Evolutionary conservation across 2,797 vertebrate species (phyloP).

Genomic region (Dryobates pubescens): DNA sequence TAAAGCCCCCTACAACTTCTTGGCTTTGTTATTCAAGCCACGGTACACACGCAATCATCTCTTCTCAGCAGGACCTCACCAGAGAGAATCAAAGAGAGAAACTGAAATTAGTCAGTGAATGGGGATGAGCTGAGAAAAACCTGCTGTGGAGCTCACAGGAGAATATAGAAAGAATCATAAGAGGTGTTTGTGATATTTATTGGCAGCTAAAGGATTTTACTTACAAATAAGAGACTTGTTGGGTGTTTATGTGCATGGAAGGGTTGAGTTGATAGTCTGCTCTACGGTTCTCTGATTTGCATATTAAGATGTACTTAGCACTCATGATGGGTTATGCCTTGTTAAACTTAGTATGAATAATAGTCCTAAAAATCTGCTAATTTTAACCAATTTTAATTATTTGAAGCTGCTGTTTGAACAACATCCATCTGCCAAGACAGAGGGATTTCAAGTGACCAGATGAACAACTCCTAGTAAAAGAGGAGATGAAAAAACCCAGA

Average conservation of each 20-base stretch:
- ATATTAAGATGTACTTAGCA: background rate
- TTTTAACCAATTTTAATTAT: background rate
- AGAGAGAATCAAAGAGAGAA: background rate
- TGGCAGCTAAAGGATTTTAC: background rate
- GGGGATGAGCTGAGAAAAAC: background rate
- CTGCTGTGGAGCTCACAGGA: background rate
- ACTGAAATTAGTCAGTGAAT: background rate
- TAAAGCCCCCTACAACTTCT: background rate
- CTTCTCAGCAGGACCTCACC: background rate
- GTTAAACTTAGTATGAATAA: background rate
- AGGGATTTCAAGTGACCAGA: background rate
- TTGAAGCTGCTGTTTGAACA: background rate
- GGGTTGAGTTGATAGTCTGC: background rate
- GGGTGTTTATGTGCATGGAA: background rate
- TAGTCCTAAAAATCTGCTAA: background rate
- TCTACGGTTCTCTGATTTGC: background rate
- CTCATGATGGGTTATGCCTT: background rate
- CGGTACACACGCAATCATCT: background rate
- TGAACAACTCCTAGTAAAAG: fast-evolving
- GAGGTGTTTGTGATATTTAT: background rate
- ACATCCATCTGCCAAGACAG: background rate
- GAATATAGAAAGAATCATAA: background rate
- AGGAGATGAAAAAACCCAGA: background rate
- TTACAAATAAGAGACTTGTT: background rate
- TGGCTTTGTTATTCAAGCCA: background rate